Percentiles rank a stretch among this genome's conserved stretches.
phyloP scores from a whole-genome alignment of 2,888 invertebrate species.

The Noctua fimbriata region DNA sequence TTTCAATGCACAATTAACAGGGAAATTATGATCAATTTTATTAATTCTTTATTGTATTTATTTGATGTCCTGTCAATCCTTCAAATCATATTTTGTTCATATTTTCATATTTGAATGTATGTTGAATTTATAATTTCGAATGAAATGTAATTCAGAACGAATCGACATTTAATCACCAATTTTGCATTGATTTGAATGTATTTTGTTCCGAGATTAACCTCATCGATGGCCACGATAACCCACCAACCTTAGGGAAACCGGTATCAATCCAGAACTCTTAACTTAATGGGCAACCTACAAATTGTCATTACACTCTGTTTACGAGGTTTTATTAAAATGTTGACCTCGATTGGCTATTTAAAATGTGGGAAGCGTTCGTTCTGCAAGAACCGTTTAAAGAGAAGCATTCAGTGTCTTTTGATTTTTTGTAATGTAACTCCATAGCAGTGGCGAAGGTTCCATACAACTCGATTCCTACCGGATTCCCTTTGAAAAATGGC shows the following conservation, averaged over 20 bases:
- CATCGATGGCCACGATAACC: slow-evolving; percentile 2
- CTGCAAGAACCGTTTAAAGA: slow-evolving; percentile 25
- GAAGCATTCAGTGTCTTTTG: slow-evolving; percentile 14
- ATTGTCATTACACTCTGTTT: slow-evolving; percentile 25
- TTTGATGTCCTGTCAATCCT: too few species aligned
- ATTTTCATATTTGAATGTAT: neutral
- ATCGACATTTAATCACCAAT: neutral
- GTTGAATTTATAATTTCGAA: neutral
- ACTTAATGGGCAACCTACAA: slow-evolving; percentile 24
- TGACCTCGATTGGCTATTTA: slow-evolving; percentile 44
- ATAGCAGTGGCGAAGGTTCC: too few species aligned
- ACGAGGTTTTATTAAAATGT: slow-evolving; percentile 48
- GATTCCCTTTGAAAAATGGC: too few species aligned
- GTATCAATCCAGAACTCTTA: slow-evolving; percentile 45
- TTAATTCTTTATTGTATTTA: neutral
- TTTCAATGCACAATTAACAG: slow-evolving; percentile 33
- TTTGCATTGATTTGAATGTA: neutral
- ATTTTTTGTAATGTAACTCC: slow-evolving; percentile 26
- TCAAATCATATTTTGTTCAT: too few species aligned
- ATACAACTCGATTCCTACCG: too few species aligned
- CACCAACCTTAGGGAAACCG: slow-evolving; percentile 34
- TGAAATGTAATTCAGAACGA: neutral
- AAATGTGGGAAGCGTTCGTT: slow-evolving; percentile 44
- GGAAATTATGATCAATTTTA: neutral
- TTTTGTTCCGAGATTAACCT: slow-evolving; percentile 3